Base-by-base conservation (phyloP, 2,888 invertebrate genomes). In the Andrena camellia region DNA sequence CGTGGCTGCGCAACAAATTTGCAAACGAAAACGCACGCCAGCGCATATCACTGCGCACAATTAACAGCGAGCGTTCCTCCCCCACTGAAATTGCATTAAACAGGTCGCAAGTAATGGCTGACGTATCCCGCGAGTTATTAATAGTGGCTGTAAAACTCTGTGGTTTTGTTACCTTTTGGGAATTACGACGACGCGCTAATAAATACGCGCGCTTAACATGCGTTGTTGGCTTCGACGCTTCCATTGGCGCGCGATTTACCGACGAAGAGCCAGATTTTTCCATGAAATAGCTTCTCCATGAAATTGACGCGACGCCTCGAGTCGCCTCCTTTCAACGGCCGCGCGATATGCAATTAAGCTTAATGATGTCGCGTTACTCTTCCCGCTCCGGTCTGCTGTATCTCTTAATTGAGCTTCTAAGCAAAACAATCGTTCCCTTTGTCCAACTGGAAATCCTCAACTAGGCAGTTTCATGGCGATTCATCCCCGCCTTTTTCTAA, bases 371-470 rank as follows among this genome's bases (percentile, higher is more conserved):
- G 48, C 68, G 63, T 62, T 68, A 67, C 48, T 62, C 26, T 48
- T 29, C 20, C 48, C 54, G 67, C 10, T 10, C n/a, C 23, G 57
- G 13, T 59, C 6, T 26, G 26, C 50, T 52, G 48, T 26, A 50
- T 33, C 20, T 59, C 52, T 82, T 71, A 74, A 75, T 82, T 81
- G 64, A 81, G 67, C 74, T 62, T n/a, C 48, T 70, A 71, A 82
- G 73, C 68, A 70, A 71, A 81, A 82, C 74, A 82, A 75, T 75
- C 74, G 74, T 62, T 81, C 71, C 29, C 67, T 81, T 81, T 63
- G 68, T 60, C 6, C 69, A 62, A 20, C 60, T 50, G 8, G 67
- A 23, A 52, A 48, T 33, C 57, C 29, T 59, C 69, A 13, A 29
- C 76, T 10, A 50, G 35, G 23, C 26, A 64, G 29, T 42, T 52